Base-by-base conservation (phyloP, 2,797 vertebrate genomes). In the Staurois parvus region DNA sequence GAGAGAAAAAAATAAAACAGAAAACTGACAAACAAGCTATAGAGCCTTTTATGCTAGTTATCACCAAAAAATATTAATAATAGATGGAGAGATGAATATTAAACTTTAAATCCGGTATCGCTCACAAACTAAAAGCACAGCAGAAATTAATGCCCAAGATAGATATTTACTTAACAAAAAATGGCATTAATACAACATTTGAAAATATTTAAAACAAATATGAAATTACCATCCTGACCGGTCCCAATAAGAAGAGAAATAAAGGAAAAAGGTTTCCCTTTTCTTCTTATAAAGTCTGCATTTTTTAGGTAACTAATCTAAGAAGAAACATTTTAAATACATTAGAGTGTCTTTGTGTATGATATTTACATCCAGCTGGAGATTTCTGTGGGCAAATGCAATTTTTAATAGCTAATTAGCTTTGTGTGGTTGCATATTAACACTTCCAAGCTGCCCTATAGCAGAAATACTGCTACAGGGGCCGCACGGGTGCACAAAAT, bases 101-200 rank as follows among this genome's bases (percentile, higher is more conserved):
- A 34, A 37, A 70, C 32, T 24, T 70, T 21, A 37, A 70, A 70
- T 34, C 5, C 34, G 37, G 37, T 24, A 34, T n/a, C n/a, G 45
- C 26, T 30, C 45, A 75, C 45, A 75, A 28, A 75, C 42, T 28
- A 75, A 52, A 52, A 75, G 40, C 73, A 75, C n/a, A 75, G n/a
- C 26, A 75, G 26, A 52, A 75, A 75, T 52, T 7, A 30, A 52
- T 2, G 45, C 45, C 30, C 19, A 52, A 75, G 68, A 32, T 29
- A n/a, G 4, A 19, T 34, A 70, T 32, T 70, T 37, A 70, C 68
- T 21, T 70, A 10, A 37, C 68, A 37, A 19, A 34, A 70, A 70
- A 32, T n/a, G n/a, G 68, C 30, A 70, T 34, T 37, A 32, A 21
- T 70, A 70, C 30, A n/a, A 34, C 29, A 10, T 24, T 24, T 70